A percentile compares a stretch with the other conserved stretches of the same genome.
Evolutionary conservation across 2,797 vertebrate genomes (phyloP).

Genomic region (Todus mexicanus): DNA sequence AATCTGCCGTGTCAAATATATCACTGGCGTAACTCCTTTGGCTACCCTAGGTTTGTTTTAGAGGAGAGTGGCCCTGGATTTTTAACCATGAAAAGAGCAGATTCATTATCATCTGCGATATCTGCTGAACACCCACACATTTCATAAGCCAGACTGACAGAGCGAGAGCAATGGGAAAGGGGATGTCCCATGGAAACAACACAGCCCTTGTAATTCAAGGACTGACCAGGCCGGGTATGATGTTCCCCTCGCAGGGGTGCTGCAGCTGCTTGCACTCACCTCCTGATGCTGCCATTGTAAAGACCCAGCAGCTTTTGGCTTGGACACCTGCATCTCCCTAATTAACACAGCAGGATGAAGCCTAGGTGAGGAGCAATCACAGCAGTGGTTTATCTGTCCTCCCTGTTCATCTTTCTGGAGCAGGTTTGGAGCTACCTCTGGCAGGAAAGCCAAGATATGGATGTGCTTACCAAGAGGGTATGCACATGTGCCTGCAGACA

Average conservation of each 20-base stretch:
- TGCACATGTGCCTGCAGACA: accelerated
- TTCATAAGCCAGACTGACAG: neutral
- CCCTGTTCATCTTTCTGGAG: neutral
- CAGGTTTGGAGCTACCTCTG: neutral
- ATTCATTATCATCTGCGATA: neutral
- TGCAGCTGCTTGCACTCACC: neutral
- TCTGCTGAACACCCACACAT: neutral
- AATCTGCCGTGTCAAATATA: neutral
- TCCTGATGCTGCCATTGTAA: neutral
- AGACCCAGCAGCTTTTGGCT: neutral
- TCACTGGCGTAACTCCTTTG: neutral
- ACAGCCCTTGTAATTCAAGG: neutral
- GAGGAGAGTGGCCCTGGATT: neutral
- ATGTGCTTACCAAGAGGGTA: neutral
- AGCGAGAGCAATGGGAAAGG: neutral
- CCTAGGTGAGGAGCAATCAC: neutral
- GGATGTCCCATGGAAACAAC: neutral
- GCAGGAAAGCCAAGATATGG: neutral
- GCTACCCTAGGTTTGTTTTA: neutral
- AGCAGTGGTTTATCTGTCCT: neutral
- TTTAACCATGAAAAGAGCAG: neutral
- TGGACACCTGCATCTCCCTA: neutral
- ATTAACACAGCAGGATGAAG: neutral
- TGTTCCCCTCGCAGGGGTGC: neutral
- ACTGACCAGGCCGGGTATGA: neutral